Percentiles rank a stretch among this genome's conserved stretches.
These are phyloP conservation scores for Ciconia stormi DNA, from an alignment of 2,113 vertebrate species.

Conservation along the genomic window DNA sequence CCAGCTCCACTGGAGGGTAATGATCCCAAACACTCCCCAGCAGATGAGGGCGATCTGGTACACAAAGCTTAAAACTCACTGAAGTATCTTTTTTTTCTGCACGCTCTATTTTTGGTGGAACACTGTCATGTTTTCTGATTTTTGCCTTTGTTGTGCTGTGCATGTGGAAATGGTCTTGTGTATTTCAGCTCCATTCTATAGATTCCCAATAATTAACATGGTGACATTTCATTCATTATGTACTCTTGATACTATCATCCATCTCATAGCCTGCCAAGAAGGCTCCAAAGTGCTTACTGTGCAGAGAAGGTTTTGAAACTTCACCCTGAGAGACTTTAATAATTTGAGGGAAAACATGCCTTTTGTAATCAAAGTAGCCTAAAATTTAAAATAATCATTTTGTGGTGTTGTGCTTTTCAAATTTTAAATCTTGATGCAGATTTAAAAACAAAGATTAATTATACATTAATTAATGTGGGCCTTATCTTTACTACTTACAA, in stretches of 20 bases:
- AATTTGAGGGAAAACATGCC: neutral
- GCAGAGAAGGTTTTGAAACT: neutral
- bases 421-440: neutral
- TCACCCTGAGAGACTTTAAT: neutral
- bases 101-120: neutral
- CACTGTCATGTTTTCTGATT: rapidly evolving
- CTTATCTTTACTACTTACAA: neutral
- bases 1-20: neutral
- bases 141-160: neutral
- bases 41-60: neutral
- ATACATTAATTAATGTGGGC: neutral
- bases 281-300: neutral
- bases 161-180: neutral
- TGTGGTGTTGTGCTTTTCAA: neutral
- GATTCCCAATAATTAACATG: neutral
- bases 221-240: neutral
- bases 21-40: neutral
- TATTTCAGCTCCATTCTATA: neutral
- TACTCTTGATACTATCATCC: neutral
- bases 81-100: neutral
- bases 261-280: neutral
- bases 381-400: neutral
- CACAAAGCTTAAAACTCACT: neutral
- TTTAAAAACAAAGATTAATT: neutral
- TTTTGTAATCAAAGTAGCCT: neutral